Percentiles rank a stretch among this genome's conserved stretches.
phyloP scores from a whole-genome alignment of 92 coral and sea anemone genomes.

The Palythoa grandis region DNA sequence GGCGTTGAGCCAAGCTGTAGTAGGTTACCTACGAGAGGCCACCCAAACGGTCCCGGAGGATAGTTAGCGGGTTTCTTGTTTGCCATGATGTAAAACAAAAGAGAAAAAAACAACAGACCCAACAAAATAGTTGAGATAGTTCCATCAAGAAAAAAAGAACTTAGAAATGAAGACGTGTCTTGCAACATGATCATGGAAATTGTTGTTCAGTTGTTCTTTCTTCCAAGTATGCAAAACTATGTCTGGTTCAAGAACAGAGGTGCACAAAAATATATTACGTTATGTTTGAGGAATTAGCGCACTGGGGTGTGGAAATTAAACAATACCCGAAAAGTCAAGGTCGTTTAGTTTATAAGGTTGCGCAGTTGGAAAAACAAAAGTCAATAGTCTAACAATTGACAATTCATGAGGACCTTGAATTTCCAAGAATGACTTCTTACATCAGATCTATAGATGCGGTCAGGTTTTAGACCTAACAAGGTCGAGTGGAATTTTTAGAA shows the following conservation, averaged over 20 bases:
- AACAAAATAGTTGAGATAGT: conserved; percentile 4
- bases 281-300: neutral
- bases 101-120: conserved; percentile 9
- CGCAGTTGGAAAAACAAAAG: neutral
- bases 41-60: conserved; percentile 81
- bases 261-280: conserved; percentile 10
- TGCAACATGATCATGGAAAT: neutral
- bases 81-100: conserved; percentile 11
- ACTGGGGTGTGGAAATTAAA: conserved; percentile 5
- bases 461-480: neutral
- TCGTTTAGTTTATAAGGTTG: neutral
- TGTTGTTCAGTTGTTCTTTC: neutral
- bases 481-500: too few relatives aligned
- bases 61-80: conserved; percentile 39
- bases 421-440: neutral
- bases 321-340: conserved; percentile 36
- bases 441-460: neutral
- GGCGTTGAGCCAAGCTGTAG: conserved; percentile 73
- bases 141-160: conserved; percentile 7
- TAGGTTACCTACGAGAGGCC: conserved; percentile 75
- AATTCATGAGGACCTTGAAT: neutral
- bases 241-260: conserved; percentile 9
- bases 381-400: neutral
- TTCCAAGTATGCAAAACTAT: neutral
- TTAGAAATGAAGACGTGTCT: neutral